Base-by-base conservation (phyloP, 2,888 invertebrate species). In the Drosophila meridionalis region DNA sequence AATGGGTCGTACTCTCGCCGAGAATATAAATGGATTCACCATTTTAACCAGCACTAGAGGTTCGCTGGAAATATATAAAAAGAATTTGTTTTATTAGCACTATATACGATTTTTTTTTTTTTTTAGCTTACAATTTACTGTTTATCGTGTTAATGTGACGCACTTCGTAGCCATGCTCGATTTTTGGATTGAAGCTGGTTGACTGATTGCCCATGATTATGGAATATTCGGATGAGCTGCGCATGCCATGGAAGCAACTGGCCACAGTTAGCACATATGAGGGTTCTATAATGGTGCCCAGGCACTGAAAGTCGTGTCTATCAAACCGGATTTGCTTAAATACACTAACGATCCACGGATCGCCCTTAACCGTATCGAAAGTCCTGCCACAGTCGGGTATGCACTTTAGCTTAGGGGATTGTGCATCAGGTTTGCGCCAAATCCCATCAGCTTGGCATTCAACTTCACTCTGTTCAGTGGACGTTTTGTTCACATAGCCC, bases 311-410 rank as follows among this genome's bases (percentile, higher is more conserved):
- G 0, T 11, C 14, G 20, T 36, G 75, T 3, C 5, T 34, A 1
- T 20, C 11, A 1, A 4, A 0, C 3, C 1, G 0, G 0, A 5
- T 12, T 2, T 30, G 20, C n/a, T 58, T 7, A 47, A 74, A 81
- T 7, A 82, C 61, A 38, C 84, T 90, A 4, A 89, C 90, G 26
- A 91, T 68, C 92, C 92, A 92, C 7, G 92, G 92, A 34, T 72
- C 56, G 2, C 55, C 57, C 57, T 83, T 0, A 1, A 70, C 55
- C 42, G 82, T 57, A 0, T 7, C n/a, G 42, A 60, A n/a, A 36
- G 55, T 40, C 69, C 45, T 75, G 2, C 91, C 92, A 57, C 92
- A 92, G 8, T 83, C 73, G 5, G 87, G 91, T 4, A 59, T 64
- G 64, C 92, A 92, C 14, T 76, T 75, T 0, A 69, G 6, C 56